Conservation (phyloP, 1,140 invertebrate species). For the Saccostrea glomerata region DNA sequence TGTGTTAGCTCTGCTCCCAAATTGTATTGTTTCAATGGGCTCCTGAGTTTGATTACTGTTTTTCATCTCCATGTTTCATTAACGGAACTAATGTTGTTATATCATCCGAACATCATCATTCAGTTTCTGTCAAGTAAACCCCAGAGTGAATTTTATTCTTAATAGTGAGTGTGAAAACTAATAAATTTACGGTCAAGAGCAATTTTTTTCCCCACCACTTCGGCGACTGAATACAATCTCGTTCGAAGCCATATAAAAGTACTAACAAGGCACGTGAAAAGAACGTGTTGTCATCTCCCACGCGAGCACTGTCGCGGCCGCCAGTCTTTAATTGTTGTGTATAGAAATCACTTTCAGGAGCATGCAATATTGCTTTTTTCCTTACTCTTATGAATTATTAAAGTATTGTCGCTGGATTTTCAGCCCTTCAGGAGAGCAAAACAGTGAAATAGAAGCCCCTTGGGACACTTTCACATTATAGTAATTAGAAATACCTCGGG, state of each 20-base stretch:
- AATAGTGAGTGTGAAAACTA: background rate
- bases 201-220: background rate
- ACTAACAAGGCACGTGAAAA: background rate
- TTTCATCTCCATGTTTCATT: no score
- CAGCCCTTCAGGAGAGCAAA: background rate
- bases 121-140: background rate
- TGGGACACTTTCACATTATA: background rate
- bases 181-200: background rate
- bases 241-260: background rate
- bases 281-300: background rate
- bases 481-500: conserved; percentile 13
- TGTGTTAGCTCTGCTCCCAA: no score
- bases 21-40: no score
- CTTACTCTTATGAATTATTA: conserved; percentile 23
- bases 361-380: background rate
- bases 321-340: background rate
- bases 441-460: background rate
- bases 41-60: no score
- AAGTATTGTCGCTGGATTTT: conserved; percentile 9
- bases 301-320: background rate
- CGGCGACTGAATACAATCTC: background rate
- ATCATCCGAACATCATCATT: background rate
- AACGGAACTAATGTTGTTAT: no score
- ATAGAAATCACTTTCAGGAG: conserved; percentile 1
- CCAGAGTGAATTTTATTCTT: no score